phyloP scores from a whole-genome alignment of 2,888 invertebrate species.

The Caenorhabditis sinica region DNA sequence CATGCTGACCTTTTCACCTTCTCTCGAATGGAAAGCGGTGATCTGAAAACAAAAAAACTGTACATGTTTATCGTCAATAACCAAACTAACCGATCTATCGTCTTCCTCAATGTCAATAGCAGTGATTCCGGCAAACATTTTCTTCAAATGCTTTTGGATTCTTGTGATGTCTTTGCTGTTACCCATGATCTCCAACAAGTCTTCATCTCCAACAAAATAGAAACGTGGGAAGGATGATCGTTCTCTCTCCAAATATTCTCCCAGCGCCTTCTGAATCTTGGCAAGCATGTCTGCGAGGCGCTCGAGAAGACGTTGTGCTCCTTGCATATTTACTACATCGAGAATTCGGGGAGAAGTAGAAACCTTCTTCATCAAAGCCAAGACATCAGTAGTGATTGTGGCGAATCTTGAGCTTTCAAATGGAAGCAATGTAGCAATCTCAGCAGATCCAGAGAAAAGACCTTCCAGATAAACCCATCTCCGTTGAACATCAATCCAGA shows the following conservation, averaged over 20 bases:
- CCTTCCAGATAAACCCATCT: constrained; percentile 93
- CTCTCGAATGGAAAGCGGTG: constrained; percentile 78
- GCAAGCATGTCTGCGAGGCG: constrained; percentile 96
- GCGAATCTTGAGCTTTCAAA: constrained; percentile 98
- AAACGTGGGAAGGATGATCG: constrained; percentile 87
- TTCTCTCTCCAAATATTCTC: constrained; percentile 96
- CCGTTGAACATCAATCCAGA: constrained; percentile 99
- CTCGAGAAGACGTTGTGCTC: constrained; percentile 90
- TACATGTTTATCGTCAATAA: background rate
- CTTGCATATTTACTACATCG: constrained; percentile 97
- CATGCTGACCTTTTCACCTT: constrained; percentile 80
- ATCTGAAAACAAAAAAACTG: constrained; percentile 66
- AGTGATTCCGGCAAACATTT: constrained; percentile 99
- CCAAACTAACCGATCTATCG: constrained; percentile 88
- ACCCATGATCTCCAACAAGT: constrained; percentile 98
- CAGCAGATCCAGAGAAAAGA: constrained; percentile 98
- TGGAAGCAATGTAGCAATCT: constrained; percentile 94
- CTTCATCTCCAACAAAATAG: constrained; percentile 99
- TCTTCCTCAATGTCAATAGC: constrained; percentile 91
- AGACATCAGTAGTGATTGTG: constrained; percentile 92
- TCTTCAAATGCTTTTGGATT: constrained; percentile 99
- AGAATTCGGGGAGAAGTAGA: constrained; percentile 98
- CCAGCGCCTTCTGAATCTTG: constrained; percentile 99
- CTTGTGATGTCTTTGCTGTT: constrained; percentile 99
- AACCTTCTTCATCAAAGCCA: constrained; percentile 98